Evolutionary conservation across 1,140 invertebrate genomes (phyloP).

Genomic region (Neodiprion pinetum): DNA sequence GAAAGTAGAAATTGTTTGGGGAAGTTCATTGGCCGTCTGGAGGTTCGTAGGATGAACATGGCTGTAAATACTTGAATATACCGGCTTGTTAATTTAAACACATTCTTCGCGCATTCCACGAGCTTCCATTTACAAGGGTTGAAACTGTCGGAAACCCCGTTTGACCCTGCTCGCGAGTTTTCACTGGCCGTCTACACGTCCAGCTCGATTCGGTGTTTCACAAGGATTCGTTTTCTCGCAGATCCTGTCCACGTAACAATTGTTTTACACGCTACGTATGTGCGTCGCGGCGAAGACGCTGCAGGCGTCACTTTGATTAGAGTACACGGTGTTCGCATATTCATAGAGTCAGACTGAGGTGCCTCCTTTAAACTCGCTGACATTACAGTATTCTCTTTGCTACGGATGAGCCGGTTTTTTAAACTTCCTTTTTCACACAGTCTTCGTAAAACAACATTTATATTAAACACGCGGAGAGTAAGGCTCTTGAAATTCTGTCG

Average conservation of each 20-base stretch:
- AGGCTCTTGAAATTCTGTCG: too few species aligned
- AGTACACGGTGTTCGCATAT: background rate
- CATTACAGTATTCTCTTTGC: background rate
- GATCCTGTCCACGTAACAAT: too few species aligned
- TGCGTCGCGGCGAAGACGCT: background rate
- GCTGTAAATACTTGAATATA: background rate
- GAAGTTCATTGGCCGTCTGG: background rate
- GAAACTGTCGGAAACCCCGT: background rate
- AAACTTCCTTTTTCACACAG: too few species aligned
- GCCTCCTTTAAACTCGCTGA: background rate
- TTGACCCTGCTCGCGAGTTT: background rate
- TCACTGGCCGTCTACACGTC: too few species aligned
- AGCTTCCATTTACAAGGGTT: background rate
- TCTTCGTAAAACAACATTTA: too few species aligned
- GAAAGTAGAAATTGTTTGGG: background rate
- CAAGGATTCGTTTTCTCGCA: too few species aligned
- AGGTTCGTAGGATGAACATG: background rate
- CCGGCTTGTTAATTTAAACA: background rate
- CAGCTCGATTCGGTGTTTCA: too few species aligned
- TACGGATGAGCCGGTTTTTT: too few species aligned
- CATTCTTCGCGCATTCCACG: background rate
- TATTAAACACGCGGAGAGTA: too few species aligned
- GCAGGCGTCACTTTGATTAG: slow-evolving; percentile 1
- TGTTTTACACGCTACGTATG: too few species aligned
- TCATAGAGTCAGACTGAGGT: slow-evolving; percentile 3